Base-by-base conservation (phyloP, 2,797 vertebrate species). In the Enteromius treurensis region DNA sequence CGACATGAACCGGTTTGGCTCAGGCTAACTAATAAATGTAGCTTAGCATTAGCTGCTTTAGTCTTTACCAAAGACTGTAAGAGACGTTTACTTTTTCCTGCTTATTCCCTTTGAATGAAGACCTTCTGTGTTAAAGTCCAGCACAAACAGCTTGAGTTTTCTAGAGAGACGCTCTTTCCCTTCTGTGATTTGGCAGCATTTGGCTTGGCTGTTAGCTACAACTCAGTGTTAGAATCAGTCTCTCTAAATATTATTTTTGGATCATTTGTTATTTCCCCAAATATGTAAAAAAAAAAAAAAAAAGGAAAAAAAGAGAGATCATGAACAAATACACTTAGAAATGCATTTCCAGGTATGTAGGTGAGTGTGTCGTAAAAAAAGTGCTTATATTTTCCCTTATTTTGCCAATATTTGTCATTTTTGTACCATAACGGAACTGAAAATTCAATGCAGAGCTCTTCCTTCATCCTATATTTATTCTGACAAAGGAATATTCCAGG, bases 371-470 rank as follows among this genome's bases (percentile, higher is more conserved):
- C 26, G 26, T 26, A 93, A 95, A 94, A 37, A 37, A 37, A 37
- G 93, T 93, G 92, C 92, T 92, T 90, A 74, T 62, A 83, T 79
- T 51, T 68, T 26, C 19, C 19, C 64, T 14, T 60, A 32, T 70
- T 37, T 37, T 37, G 80, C 69, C 19, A 60, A 37, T 58, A 69
- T 69, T 40, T 80, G 68, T 78, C 70, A 40, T 40, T 75, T 71
- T 49, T 29, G 78, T 86, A 89, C 88, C 69, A 19, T 87, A 75
- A 78, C 47, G 47, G 87, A 90, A 78, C 88, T 71, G 89, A 89
- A 89, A 84, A 84, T 81, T 84, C 17, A 87, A 88, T 88, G 88
- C 86, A 32, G 85, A 90, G 90, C 91, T 90, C 90, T 89, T 93
- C 91, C 90, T 92, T 93, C 90, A 93, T 93, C 86, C 21, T 8